Evolutionary conservation across 2,797 vertebrate species (phyloP), one percentile per base, ranked within the genome.

Genomic region (Pyrocephalus nanus): DNA sequence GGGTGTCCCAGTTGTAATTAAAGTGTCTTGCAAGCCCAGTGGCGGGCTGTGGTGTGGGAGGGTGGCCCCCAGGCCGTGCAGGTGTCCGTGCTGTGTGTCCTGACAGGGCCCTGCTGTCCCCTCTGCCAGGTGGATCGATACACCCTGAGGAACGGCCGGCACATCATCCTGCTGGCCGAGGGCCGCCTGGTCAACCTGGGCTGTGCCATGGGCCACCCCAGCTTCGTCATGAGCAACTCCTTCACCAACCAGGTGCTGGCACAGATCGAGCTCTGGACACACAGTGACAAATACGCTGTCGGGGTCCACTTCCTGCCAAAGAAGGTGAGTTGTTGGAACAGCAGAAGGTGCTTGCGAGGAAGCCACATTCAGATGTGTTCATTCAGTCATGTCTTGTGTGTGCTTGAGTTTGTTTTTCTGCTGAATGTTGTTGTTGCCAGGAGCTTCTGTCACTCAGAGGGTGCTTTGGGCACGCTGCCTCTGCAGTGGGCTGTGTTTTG

Each of bases 171-270:
- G 87, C 97, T 99, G 89, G 99, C 99, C 0, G 99, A 99, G 96
- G 99, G 99, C 77, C 97, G 99, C 7, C 97, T 99, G 95, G 99
- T 99, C 60, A 99, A 99, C 97, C 93, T 99, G 87, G 99, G 99
- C 78, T 99, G 99, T 86, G 99, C 99, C 72, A 99, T 99, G 99
- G 99, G 99, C 70, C 99, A 99, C 88, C 99, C 99, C 0, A 99
- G 99, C 88, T 99, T 99, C 8, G 99, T 99, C 86, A 99, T 99
- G 99, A 99, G 99, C 98, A 99, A 99, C 97, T 99, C 99, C 57
- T 99, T 99, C 97, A 99, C 99, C 96, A 99, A 99, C 95, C 99
- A 99, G 98, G 99, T 99, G 80, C 96, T 99, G 97, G 99, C 99
- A 17, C 99, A 99, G 98, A 99, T 99, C 2, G 99, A 99, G 97